These are phyloP conservation scores for Solea senegalensis DNA, from an alignment of 2,113 vertebrate genomes.

Conservation along the genomic window DNA sequence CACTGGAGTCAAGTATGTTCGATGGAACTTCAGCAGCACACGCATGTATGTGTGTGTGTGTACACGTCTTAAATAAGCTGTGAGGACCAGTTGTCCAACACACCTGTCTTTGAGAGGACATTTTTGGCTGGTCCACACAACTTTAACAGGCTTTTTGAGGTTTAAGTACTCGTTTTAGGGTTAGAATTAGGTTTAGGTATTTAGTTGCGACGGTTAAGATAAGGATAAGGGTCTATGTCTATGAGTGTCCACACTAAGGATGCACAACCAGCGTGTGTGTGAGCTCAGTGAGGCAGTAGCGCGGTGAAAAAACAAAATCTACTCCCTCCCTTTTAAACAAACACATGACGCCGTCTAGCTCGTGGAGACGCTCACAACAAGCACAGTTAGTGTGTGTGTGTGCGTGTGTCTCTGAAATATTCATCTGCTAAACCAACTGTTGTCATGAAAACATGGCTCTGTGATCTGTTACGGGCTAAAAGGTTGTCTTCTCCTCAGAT, in stretches of 20 bases:
- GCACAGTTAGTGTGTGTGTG: background rate
- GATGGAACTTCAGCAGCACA: constrained; percentile 16
- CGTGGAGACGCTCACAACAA: background rate
- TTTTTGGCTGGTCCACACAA: too few relatives aligned
- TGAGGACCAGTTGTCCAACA: too few relatives aligned
- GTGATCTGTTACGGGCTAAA: constrained; percentile 38
- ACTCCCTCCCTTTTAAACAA: constrained; percentile 5
- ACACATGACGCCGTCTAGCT: background rate
- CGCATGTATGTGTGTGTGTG: constrained; percentile 16
- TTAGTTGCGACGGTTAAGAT: too few relatives aligned
- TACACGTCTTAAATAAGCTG: too few relatives aligned
- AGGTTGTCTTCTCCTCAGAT: constrained; percentile 47
- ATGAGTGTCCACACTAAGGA: too few relatives aligned
- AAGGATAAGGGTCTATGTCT: too few relatives aligned
- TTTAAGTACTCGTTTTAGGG: too few relatives aligned
- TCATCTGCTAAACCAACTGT: constrained; percentile 40
- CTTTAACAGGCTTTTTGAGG: too few relatives aligned
- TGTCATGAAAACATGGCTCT: constrained; percentile 35
- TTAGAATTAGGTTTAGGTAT: too few relatives aligned
- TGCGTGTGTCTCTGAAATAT: constrained; percentile 7
- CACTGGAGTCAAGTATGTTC: constrained; percentile 25
- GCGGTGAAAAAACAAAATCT: background rate
- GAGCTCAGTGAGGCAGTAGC: background rate
- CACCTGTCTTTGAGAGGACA: too few relatives aligned
- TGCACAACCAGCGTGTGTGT: background rate